Percentiles rank a stretch among this genome's conserved stretches.
phyloP scores from a whole-genome alignment of 2,797 vertebrate species.

The Diplodus sargus region DNA sequence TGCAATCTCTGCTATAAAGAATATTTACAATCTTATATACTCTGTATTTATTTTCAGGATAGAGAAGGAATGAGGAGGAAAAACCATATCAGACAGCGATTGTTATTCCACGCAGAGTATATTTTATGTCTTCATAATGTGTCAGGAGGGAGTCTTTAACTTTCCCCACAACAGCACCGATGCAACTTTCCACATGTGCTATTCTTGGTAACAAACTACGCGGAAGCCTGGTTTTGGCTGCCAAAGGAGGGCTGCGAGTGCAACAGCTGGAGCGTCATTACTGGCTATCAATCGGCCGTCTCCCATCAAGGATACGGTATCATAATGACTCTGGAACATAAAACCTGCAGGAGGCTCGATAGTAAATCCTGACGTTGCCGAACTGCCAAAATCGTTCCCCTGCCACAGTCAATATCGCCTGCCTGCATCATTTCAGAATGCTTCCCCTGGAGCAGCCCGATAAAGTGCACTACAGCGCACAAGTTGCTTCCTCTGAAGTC shows the following conservation, averaged over 20 bases:
- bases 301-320: background rate
- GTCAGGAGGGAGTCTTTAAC: slow-evolving; percentile 4
- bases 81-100: background rate
- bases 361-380: slow-evolving; percentile 18
- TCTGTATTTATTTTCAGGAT: background rate
- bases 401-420: slow-evolving; percentile 7
- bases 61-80: background rate
- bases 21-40: background rate
- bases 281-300: slow-evolving; percentile 9
- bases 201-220: slow-evolving; percentile 7
- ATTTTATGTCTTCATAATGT: slow-evolving; percentile 3
- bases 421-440: slow-evolving; percentile 3
- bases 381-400: slow-evolving; percentile 18
- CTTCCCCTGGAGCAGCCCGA: slow-evolving; percentile 6
- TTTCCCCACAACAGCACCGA: slow-evolving; percentile 14
- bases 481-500: slow-evolving; percentile 10
- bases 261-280: slow-evolving; percentile 28
- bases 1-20: too few relatives aligned
- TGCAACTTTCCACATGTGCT: slow-evolving; percentile 15
- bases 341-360: slow-evolving; percentile 24
- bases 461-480: background rate
- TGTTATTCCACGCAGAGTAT: background rate
- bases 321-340: slow-evolving; percentile 35
- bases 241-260: slow-evolving; percentile 3
- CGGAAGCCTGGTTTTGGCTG: background rate